phyloP scores from a whole-genome alignment of 2,113 vertebrate species.

The Dendrocopos noguchii region DNA sequence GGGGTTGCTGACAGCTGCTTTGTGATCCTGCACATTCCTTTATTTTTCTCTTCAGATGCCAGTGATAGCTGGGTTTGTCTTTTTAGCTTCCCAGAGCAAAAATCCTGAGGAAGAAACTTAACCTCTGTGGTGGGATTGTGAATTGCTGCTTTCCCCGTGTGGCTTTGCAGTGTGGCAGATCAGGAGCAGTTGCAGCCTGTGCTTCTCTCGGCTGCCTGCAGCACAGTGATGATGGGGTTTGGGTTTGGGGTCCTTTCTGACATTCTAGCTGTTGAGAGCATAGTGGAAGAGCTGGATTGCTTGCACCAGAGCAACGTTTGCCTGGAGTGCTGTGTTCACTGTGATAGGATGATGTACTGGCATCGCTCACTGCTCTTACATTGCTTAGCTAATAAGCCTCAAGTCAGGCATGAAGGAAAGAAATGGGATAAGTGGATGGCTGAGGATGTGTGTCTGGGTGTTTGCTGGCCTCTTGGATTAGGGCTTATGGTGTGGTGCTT shows the following conservation, averaged over 20 bases:
- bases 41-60: background rate
- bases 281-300: background rate
- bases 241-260: background rate
- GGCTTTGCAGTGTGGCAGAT: background rate
- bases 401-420: background rate
- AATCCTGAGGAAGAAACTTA: background rate
- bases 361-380: background rate
- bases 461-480: background rate
- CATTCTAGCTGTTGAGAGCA: background rate
- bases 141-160: background rate
- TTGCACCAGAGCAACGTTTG: background rate
- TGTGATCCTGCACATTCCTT: background rate
- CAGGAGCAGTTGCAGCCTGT: background rate
- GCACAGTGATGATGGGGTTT: background rate
- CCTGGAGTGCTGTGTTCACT: background rate
- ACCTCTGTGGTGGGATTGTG: background rate
- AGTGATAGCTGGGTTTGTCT: background rate
- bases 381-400: background rate
- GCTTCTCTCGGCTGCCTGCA: background rate
- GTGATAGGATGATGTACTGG: background rate
- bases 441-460: rapidly evolving
- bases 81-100: background rate
- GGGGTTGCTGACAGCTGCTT: background rate
- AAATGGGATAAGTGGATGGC: background rate
- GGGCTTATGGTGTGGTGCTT: background rate